phyloP scores from a whole-genome alignment of 2,888 invertebrate species.

The Arctia plantaginis region DNA sequence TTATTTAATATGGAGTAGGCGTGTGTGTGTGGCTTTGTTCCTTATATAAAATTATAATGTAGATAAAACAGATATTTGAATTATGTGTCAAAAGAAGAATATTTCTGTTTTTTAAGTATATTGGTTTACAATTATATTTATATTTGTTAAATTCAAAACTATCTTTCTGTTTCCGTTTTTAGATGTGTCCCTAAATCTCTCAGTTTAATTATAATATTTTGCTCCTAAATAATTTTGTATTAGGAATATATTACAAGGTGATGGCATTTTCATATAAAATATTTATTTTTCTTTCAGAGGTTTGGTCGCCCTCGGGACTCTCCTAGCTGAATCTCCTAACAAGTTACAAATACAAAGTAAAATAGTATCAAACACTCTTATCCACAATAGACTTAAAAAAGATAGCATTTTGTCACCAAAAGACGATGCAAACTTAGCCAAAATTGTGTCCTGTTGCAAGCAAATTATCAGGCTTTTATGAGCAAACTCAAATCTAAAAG shows the following conservation, averaged over 20 bases:
- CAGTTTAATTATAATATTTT: background rate
- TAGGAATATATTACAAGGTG: background rate
- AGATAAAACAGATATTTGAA: no score
- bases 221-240: background rate
- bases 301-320: slow-evolving; percentile 92
- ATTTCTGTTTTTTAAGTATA: no score
- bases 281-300: slow-evolving; percentile 77
- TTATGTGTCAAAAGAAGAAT: no score
- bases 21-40: no score
- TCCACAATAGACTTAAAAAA: slow-evolving; percentile 75
- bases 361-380: slow-evolving; percentile 68
- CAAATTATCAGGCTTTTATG: slow-evolving; percentile 78
- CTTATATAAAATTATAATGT: no score
- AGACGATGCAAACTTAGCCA: slow-evolving; percentile 69
- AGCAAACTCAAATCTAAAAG: slow-evolving; percentile 43
- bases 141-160: no score
- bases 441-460: slow-evolving; percentile 76
- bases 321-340: slow-evolving; percentile 84
- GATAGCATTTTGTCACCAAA: slow-evolving; percentile 62
- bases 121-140: no score
- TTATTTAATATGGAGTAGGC: no score
- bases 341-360: slow-evolving; percentile 75
- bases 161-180: no score
- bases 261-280: background rate
- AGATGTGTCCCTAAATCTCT: background rate